Percentiles rank a stretch among this genome's conserved stretches.
phyloP scores from a whole-genome alignment of 2,797 vertebrate species.

The Buphagus erythrorhynchus region DNA sequence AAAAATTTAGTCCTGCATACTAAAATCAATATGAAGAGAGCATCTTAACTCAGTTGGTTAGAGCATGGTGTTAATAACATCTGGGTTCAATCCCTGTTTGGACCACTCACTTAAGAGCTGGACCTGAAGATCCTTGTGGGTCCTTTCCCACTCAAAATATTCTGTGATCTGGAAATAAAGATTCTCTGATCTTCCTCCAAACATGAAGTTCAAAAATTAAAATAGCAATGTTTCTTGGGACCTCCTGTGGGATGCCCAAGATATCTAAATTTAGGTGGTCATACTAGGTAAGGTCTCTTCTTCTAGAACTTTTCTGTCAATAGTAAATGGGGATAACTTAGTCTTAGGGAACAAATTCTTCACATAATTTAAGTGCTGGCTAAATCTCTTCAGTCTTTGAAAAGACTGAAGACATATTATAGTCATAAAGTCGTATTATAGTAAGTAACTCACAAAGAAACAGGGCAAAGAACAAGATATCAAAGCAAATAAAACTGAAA shows the following conservation, averaged over 20 bases:
- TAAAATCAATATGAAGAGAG: not conserved
- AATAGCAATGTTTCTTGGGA: not conserved
- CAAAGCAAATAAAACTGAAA: not conserved
- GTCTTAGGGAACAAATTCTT: not conserved
- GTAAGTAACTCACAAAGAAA: not conserved
- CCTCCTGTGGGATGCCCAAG: not conserved
- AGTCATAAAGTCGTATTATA: not conserved
- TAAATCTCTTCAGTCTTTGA: not conserved
- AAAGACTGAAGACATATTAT: not conserved
- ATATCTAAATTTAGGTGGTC: not conserved
- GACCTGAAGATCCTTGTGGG: not conserved
- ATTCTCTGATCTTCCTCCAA: not conserved
- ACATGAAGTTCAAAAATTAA: not conserved
- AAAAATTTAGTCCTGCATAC: not conserved
- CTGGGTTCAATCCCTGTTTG: not conserved
- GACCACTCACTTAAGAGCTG: not conserved
- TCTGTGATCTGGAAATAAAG: not conserved
- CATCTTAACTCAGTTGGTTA: not conserved
- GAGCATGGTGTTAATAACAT: not conserved
- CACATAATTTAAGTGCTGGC: not conserved
- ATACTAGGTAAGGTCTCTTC: not conserved
- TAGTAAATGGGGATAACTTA: not conserved
- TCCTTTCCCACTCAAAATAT: not conserved
- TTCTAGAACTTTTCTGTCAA: not conserved
- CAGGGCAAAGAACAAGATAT: not conserved